Percentiles rank a stretch among this genome's conserved stretches.
phyloP scores from a whole-genome alignment of 2,113 vertebrate species.

The Ptyas mucosa region DNA sequence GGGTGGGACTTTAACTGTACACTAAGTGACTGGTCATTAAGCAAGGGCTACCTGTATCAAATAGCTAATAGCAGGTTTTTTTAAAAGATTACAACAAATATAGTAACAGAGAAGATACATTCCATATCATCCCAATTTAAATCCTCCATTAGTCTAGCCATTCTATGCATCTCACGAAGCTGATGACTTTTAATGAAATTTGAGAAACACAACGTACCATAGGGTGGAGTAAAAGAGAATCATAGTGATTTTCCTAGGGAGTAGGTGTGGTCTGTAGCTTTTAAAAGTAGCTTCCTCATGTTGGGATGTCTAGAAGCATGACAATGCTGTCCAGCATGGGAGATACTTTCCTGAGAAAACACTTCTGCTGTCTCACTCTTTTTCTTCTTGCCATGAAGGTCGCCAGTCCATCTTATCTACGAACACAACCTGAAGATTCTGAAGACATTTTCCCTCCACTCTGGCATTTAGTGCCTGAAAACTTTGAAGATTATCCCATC shows the following conservation, averaged over 20 bases:
- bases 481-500: slow-evolving; percentile 58
- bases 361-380: slow-evolving; percentile 26
- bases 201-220: background rate
- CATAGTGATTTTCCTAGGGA: background rate
- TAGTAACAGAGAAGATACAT: background rate
- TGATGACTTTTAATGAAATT: background rate
- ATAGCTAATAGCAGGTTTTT: background rate
- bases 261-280: slow-evolving; percentile 27
- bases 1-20: background rate
- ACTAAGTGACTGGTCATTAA: background rate
- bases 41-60: background rate
- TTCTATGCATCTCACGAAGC: background rate
- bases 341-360: background rate
- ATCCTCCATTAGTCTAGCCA: background rate
- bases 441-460: slow-evolving; percentile 60
- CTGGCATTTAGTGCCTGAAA: slow-evolving; percentile 68
- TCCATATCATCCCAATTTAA: background rate
- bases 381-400: background rate
- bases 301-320: background rate
- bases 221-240: background rate
- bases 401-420: fast-evolving
- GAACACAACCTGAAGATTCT: fast-evolving
- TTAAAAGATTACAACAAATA: background rate
- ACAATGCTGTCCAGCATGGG: slow-evolving; percentile 16
- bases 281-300: slow-evolving; percentile 36